Evolutionary conservation across 2,797 vertebrate species (phyloP).

Genomic region (Phataginus tetradactyla): DNA sequence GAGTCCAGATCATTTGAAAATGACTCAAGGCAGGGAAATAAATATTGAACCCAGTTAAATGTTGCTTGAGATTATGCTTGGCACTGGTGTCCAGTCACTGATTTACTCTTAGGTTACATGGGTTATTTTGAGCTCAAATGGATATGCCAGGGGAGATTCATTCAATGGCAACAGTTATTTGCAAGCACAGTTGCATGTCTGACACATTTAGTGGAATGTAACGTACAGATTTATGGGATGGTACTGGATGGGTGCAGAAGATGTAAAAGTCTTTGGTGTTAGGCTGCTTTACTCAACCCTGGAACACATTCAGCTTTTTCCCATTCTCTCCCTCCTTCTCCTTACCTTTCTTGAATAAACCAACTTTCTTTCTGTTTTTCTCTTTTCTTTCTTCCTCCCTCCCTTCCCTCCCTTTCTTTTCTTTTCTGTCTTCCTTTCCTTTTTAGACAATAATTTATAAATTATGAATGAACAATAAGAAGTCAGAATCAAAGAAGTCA

Average conservation of each 20-base stretch:
- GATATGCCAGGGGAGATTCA: constrained; percentile 74
- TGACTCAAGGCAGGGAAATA: constrained; percentile 81
- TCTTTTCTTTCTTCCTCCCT: background rate
- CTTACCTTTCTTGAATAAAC: constrained; percentile 17
- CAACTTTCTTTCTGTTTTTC: background rate
- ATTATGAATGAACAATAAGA: background rate
- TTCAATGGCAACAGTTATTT: constrained; percentile 80
- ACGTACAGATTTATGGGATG: constrained; percentile 76
- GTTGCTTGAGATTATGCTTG: constrained; percentile 84
- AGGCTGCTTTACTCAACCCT: constrained; percentile 8
- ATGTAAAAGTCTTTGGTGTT: background rate
- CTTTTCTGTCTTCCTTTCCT: background rate
- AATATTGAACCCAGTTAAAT: constrained; percentile 84
- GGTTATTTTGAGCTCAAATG: constrained; percentile 80
- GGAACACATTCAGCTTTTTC: background rate
- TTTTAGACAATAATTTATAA: background rate
- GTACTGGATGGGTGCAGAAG: constrained; percentile 10
- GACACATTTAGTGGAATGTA: constrained; percentile 77
- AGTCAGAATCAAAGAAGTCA: background rate
- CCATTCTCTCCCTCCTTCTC: background rate
- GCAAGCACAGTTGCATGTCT: constrained; percentile 75
- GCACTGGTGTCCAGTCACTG: constrained; percentile 79
- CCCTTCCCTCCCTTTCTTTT: background rate
- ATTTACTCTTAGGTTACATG: constrained; percentile 82
- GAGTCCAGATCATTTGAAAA: constrained; percentile 81